phyloP scores from a whole-genome alignment of 2,888 invertebrate genomes.

The Synergus gifuensis region DNA sequence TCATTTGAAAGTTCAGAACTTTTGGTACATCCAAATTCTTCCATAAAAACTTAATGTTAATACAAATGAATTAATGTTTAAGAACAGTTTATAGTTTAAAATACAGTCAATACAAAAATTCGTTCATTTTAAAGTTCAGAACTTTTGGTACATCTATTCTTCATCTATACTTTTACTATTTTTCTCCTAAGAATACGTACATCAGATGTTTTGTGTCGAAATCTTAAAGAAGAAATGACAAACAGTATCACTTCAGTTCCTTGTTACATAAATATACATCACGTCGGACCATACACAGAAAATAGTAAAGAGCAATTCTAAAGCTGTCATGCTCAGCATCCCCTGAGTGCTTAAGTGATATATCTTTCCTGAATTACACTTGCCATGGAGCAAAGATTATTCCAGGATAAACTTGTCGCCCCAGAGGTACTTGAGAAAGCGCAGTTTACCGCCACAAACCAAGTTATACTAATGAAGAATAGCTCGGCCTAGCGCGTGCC shows the following conservation, averaged over 20 bases:
- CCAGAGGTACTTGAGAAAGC: constrained; percentile 20
- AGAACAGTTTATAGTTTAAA: too few relatives aligned
- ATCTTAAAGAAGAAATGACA: neutral
- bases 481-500: neutral
- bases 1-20: too few relatives aligned
- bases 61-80: too few relatives aligned
- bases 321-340: constrained; percentile 36
- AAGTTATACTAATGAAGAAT: constrained; percentile 27
- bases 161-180: neutral
- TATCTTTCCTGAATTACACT: constrained; percentile 29
- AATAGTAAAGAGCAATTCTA: constrained; percentile 35
- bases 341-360: constrained; percentile 36
- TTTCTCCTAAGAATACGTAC: constrained; percentile 34
- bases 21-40: too few relatives aligned
- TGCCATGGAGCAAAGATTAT: constrained; percentile 23
- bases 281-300: constrained; percentile 17
- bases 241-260: neutral
- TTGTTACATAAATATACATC: constrained; percentile 10
- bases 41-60: too few relatives aligned
- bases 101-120: too few relatives aligned
- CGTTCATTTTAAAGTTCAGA: too few relatives aligned
- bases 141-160: too few relatives aligned
- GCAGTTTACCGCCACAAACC: constrained; percentile 1
- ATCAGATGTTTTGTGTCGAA: neutral
- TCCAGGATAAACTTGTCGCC: constrained; percentile 38